Evolutionary conservation across 2,797 vertebrate genomes (phyloP).

Genomic region (Tragelaphus eurycerus): DNA sequence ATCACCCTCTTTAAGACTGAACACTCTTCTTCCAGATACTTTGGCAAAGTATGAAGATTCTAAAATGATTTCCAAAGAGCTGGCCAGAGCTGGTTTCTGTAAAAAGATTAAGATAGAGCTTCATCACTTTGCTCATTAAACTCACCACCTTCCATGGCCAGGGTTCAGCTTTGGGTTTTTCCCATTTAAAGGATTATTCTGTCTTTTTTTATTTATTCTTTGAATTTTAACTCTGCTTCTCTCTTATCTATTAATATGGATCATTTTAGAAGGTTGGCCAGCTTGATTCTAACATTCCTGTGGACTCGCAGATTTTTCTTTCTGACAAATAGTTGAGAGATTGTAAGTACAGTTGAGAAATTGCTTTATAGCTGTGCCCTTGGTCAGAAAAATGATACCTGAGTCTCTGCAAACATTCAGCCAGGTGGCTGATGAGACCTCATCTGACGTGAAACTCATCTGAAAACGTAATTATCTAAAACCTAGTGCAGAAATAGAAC

Average conservation of each 20-base stretch:
- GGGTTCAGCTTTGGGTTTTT: neutral
- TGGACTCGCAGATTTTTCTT: neutral
- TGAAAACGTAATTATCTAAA: neutral
- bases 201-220: neutral
- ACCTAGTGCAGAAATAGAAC: neutral
- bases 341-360: neutral
- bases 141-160: neutral
- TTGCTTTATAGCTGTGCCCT: neutral
- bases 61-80: neutral
- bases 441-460: neutral
- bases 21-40: neutral
- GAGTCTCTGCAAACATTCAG: neutral
- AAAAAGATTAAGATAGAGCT: neutral
- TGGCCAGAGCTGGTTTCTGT: neutral
- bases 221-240: neutral
- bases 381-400: neutral
- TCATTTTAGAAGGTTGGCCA: neutral
- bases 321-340: neutral
- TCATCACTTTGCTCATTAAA: neutral
- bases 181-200: neutral
- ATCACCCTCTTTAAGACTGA: neutral
- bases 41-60: neutral
- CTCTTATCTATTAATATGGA: neutral
- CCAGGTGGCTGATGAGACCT: neutral
- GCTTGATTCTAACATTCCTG: neutral